Evolutionary conservation across 2,797 vertebrate genomes (phyloP).

Genomic region (Sciurus vulgaris): DNA sequence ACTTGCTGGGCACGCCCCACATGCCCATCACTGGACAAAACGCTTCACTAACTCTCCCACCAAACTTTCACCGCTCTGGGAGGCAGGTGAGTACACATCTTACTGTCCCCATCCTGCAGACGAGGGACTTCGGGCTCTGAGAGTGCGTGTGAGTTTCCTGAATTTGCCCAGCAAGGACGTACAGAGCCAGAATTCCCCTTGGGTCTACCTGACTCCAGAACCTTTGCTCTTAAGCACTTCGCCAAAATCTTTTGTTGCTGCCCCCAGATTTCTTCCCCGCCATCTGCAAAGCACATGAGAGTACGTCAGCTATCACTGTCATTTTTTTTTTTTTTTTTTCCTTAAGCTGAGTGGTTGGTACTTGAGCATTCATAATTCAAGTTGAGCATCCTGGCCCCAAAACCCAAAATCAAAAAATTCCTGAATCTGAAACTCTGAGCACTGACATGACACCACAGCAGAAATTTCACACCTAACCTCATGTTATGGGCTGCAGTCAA

Average conservation of each 20-base stretch:
- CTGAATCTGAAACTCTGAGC: neutral
- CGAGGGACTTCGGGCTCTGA: neutral
- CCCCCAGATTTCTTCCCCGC: neutral
- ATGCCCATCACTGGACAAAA: neutral
- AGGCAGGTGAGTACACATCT: neutral
- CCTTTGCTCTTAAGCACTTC: neutral
- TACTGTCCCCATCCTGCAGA: neutral
- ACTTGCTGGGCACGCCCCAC: neutral
- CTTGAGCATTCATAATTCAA: neutral
- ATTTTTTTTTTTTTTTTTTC: neutral
- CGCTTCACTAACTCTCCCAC: neutral
- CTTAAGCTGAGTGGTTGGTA: neutral
- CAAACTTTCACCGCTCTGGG: neutral
- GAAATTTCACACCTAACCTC: neutral
- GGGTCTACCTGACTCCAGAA: neutral
- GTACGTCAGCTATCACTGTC: rapidly evolving
- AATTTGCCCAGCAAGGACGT: neutral
- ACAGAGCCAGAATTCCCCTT: neutral
- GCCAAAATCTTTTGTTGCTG: neutral
- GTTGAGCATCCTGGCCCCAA: neutral
- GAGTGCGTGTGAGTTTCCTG: neutral
- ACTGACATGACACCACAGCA: neutral
- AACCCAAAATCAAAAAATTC: neutral
- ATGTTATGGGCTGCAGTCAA: neutral
- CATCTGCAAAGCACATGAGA: neutral